phyloP scores from a whole-genome alignment of 2,888 invertebrate genomes.

The Agrilus cyanescens region DNA sequence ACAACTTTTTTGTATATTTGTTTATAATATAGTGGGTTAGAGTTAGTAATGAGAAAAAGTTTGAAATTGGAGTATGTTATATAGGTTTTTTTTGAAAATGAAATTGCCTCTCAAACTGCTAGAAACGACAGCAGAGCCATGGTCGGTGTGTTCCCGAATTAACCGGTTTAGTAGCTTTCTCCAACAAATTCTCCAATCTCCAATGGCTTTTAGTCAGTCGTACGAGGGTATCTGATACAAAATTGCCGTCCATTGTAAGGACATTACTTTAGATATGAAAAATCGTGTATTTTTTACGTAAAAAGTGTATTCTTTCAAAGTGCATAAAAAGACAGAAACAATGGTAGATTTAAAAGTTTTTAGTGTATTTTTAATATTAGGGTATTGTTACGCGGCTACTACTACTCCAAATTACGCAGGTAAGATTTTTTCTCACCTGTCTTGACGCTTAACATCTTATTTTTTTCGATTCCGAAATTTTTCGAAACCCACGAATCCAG shows the following conservation, averaged over 20 bases:
- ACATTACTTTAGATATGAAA: constrained; percentile 18
- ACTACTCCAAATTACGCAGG: constrained; percentile 15
- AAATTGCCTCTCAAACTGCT: too few relatives aligned
- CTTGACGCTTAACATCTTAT: not conserved
- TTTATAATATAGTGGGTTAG: too few relatives aligned
- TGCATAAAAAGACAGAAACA: constrained; percentile 10
- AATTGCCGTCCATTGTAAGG: constrained; percentile 19
- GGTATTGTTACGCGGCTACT: constrained; percentile 11
- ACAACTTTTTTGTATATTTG: too few relatives aligned
- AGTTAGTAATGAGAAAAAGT: too few relatives aligned
- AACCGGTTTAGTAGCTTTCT: constrained; percentile 1
- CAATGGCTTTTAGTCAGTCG: too few relatives aligned
- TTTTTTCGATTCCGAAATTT: not conserved
- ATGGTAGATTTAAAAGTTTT: constrained; percentile 20
- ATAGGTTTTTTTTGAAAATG: too few relatives aligned
- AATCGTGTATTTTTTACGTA: constrained; percentile 6
- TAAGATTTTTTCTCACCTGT: constrained; percentile 11
- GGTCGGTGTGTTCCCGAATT: constrained; percentile 6
- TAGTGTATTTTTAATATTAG: constrained; percentile 18
- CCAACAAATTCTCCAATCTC: not conserved
- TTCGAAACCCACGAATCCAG: not conserved
- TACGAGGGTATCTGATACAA: too few relatives aligned
- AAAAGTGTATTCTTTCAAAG: constrained; percentile 11
- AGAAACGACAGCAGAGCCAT: too few relatives aligned
- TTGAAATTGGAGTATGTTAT: too few relatives aligned